Evolutionary conservation across 30 jellyfish, hydroid and myxozoan species (phyloP), one percentile per base, ranked within the genome.

Genomic region (Pseudorhiza aurosa): DNA sequence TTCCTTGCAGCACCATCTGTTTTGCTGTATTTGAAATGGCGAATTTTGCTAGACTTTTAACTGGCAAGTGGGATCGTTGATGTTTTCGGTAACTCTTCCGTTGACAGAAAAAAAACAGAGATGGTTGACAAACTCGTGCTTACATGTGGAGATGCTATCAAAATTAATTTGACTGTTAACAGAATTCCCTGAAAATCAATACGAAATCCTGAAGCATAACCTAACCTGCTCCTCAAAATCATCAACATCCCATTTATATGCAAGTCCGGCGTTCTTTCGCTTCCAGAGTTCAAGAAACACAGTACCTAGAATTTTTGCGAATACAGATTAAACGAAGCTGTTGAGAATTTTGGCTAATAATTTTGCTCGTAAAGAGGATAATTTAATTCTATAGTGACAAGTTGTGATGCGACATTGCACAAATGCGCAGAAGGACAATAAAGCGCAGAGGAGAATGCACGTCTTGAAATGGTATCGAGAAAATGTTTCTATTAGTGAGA

Each of bases 161-260:
- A 39, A 39, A 39, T 39, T 7, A 12, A 39, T 7, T 5, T 12
- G 12, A 12, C 50, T 39, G 12, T 12, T 12, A 39, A 39, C 50
- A 39, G 12, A 5, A 39, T 39, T 39, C 7, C 7, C 50, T 5
- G 12, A 39, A 7, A 39, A 5, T 39, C 10, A 12, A 39, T 39
- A 5, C 50, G 10, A 5, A 12, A 5, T 39, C 12, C 10, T 5
- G 7, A 39, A 7, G 12, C 7, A 12, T 39, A 7, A n/a, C 56
- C 76, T 53, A 70, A 85, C 98, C 87, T 91, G 95, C 30, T 77
- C 87, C 31, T 91, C 98, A 65, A 83, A 91, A 40, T 37, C 65
- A 59, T 91, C 98, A 46, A 91, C 98, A 68, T 91, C 98, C 98
- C 98, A 91, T 85, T 91, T 85, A 49, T 91, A 91, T 15, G 98